A percentile compares a stretch with the other conserved stretches of the same genome.
phyloP scores from a whole-genome alignment of 2,888 invertebrate species.

The Drosophila paucipuncta region DNA sequence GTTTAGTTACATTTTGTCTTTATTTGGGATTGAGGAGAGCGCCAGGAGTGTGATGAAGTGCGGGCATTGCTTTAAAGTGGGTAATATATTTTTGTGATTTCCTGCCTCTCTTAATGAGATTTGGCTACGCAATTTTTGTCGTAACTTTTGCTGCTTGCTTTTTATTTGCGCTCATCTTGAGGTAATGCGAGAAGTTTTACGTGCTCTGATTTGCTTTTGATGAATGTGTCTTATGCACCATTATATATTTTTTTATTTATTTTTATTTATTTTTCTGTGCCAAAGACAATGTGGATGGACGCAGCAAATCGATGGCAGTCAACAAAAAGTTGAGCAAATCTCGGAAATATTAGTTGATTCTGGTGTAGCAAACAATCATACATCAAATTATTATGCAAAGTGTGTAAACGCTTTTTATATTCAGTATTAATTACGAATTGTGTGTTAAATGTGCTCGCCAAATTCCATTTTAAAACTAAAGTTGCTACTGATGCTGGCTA shows the following conservation, averaged over 20 bases:
- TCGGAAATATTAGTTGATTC: neutral
- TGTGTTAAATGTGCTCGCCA: neutral
- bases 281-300: slow-evolving; percentile 8
- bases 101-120: slow-evolving; percentile 67
- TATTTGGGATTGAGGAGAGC: neutral
- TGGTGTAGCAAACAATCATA: neutral
- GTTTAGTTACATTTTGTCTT: slow-evolving; percentile 79
- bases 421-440: neutral
- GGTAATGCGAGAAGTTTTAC: slow-evolving; percentile 80
- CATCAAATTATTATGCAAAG: neutral
- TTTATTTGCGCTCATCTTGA: slow-evolving; percentile 72
- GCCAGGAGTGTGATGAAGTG: slow-evolving; percentile 70
- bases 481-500: neutral
- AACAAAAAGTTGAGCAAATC: slow-evolving; percentile 7
- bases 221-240: slow-evolving; percentile 48
- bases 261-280: neutral
- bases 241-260: neutral
- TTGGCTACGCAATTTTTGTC: slow-evolving; percentile 54
- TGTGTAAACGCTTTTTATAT: neutral
- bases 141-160: slow-evolving; percentile 52
- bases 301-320: slow-evolving; percentile 33
- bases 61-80: slow-evolving; percentile 76
- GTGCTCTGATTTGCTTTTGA: slow-evolving; percentile 76
- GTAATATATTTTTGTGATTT: slow-evolving; percentile 78
- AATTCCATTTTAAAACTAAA: neutral